Percentiles rank a stretch among this genome's conserved stretches.
These are phyloP conservation scores for Semnornis frantzii DNA, from an alignment of 2,113 vertebrate species.

Conservation along the genomic window DNA sequence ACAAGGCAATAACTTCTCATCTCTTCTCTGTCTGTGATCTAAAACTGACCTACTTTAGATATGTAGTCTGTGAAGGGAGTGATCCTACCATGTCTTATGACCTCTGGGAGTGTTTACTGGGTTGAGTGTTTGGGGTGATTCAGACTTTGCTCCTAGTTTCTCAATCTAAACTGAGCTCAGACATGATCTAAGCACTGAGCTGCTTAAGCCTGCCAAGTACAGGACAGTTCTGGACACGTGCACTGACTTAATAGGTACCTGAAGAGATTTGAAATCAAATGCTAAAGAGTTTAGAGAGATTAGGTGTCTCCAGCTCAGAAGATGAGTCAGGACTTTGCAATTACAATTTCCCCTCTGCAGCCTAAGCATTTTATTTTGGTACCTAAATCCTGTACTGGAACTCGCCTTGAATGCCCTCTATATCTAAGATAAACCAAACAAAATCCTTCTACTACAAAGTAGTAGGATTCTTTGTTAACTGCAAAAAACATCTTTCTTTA, in stretches of 20 bases:
- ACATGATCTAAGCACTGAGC: conserved; percentile 49
- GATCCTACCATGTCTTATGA: not conserved
- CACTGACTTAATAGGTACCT: conserved; percentile 56
- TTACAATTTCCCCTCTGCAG: not conserved
- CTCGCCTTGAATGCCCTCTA: not conserved
- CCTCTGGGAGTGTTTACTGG: conserved; percentile 16
- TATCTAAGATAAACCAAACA: not conserved
- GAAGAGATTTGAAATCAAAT: conserved; percentile 65
- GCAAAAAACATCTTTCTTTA: not conserved
- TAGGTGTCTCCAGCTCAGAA: conserved; percentile 49
- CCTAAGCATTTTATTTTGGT: not conserved
- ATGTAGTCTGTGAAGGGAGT: not conserved
- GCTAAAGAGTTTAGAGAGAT: conserved; percentile 37
- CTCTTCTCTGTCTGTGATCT: not conserved
- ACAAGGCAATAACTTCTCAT: not conserved
- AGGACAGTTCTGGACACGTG: conserved; percentile 65
- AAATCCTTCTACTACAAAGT: not conserved
- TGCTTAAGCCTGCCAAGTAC: conserved; percentile 23
- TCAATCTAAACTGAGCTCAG: conserved; percentile 55
- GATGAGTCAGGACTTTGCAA: conserved; percentile 48
- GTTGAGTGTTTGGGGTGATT: conserved; percentile 24
- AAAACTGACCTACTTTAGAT: not conserved
- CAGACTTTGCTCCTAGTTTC: conserved; percentile 39
- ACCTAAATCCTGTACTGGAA: not conserved
- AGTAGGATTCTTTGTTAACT: not conserved